phyloP scores from a whole-genome alignment of 2,888 invertebrate genomes.

The Drosophila koepferae region DNA sequence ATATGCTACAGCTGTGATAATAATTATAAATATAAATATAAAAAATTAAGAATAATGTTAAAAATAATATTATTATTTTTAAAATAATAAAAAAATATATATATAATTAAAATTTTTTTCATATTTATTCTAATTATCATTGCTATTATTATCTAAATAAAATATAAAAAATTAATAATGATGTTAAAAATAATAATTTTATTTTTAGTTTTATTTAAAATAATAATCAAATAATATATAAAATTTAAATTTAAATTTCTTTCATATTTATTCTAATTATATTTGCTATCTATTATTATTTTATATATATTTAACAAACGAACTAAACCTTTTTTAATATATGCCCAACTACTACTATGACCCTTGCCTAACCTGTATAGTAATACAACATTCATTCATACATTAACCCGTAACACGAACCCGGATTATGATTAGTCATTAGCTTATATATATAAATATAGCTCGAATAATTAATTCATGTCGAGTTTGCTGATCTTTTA shows the following conservation, averaged over 20 bases:
- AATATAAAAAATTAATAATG: too few relatives aligned
- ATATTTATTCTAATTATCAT: too few relatives aligned
- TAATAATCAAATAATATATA: too few relatives aligned
- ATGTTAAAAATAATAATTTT: too few relatives aligned
- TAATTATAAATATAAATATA: neutral
- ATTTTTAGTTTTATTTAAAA: too few relatives aligned
- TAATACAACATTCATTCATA: neutral
- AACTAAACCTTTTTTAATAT: neutral
- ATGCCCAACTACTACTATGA: neutral
- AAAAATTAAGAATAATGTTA: too few relatives aligned
- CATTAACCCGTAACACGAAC: neutral
- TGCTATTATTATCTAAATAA: neutral
- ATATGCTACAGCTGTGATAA: neutral
- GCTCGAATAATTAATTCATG: slow-evolving; percentile 6
- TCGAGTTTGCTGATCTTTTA: slow-evolving; percentile 2
- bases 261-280: neutral
- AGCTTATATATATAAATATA: neutral
- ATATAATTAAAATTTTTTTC: too few relatives aligned
- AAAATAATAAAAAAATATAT: too few relatives aligned
- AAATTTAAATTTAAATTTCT: too few relatives aligned
- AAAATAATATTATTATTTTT: too few relatives aligned
- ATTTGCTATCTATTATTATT: neutral
- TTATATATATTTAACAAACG: neutral
- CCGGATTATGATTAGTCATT: slow-evolving; percentile 8
- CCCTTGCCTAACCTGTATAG: neutral